Conservation (phyloP, 2,113 vertebrate species). For the Laticauda laticaudata region DNA sequence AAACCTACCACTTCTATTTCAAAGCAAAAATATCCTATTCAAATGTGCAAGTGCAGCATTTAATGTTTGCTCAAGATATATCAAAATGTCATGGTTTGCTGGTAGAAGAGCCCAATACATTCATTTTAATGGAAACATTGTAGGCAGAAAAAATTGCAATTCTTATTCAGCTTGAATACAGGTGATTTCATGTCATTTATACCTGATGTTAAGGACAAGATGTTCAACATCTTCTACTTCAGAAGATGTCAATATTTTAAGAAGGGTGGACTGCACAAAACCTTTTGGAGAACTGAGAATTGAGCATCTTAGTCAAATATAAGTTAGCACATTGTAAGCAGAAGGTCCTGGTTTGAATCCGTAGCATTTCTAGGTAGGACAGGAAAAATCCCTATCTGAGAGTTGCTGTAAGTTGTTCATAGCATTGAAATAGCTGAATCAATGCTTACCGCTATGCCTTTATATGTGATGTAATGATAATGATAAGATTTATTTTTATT, state of each 20-base stretch:
- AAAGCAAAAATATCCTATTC: neutral
- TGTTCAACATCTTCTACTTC: neutral
- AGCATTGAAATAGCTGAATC: neutral
- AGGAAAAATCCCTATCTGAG: neutral
- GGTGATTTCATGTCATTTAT: neutral
- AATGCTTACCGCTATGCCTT: neutral
- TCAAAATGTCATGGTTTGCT: neutral
- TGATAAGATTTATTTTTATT: neutral
- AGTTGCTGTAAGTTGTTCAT: neutral
- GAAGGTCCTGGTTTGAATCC: neutral
- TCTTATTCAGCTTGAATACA: neutral
- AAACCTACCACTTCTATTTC: slow-evolving; percentile 1
- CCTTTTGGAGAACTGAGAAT: neutral
- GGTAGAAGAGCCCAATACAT: neutral
- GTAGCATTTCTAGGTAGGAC: neutral
- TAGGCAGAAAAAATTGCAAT: neutral
- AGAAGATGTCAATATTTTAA: neutral
- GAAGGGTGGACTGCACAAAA: neutral
- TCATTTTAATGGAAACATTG: neutral
- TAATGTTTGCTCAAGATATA: neutral
- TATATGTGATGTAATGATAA: neutral
- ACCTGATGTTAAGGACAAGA: neutral
- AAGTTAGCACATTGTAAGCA: neutral
- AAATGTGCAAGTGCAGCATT: neutral
- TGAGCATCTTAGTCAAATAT: neutral